A percentile compares a stretch with the other conserved stretches of the same genome.
phyloP scores from a whole-genome alignment of 2,113 vertebrate species.

The Ivindomyrus marchei region DNA sequence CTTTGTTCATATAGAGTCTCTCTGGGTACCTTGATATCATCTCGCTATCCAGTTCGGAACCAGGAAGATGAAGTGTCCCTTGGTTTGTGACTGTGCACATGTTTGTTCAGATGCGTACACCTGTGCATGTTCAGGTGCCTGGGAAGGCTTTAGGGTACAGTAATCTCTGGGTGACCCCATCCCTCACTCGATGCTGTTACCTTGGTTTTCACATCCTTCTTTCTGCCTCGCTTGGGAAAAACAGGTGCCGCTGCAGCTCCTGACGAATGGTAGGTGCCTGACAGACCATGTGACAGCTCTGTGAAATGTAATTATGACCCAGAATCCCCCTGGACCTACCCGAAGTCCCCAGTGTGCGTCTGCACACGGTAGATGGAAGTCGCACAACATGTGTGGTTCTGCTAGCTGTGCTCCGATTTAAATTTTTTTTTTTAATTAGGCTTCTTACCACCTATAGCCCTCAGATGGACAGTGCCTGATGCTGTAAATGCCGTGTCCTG shows the following conservation, averaged over 20 bases:
- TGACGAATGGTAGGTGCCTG: background rate
- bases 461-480: background rate
- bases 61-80: background rate
- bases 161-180: background rate
- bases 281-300: background rate
- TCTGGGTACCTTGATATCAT: background rate
- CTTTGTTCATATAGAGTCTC: background rate
- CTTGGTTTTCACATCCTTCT: background rate
- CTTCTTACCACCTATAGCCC: background rate
- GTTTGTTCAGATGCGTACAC: background rate
- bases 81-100: background rate
- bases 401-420: background rate
- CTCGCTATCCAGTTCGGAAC: background rate
- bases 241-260: background rate
- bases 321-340: background rate
- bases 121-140: background rate
- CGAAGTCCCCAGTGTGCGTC: background rate
- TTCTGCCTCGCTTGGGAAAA: background rate
- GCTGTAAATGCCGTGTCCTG: background rate
- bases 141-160: background rate
- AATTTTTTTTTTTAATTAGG: background rate
- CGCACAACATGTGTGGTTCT: background rate
- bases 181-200: background rate
- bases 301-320: conserved; percentile 10
- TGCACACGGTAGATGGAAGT: background rate